Conservation (phyloP, 2,113 vertebrate genomes). For the Syngnathus scovelli region DNA sequence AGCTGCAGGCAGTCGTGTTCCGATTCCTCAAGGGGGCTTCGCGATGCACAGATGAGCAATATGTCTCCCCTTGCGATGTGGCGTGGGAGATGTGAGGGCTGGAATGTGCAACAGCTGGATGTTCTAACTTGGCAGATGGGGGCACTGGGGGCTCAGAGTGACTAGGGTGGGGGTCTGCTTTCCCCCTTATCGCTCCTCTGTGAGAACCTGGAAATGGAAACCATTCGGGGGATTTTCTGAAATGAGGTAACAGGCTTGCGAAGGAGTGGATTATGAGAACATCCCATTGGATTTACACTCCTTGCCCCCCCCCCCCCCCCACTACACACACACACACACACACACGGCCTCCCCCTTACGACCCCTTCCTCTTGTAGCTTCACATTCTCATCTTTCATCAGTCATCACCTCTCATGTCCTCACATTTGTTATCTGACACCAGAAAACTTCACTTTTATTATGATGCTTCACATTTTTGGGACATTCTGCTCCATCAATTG, state of each 20-base stretch:
- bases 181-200: slow-evolving; percentile 22
- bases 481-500: not conserved
- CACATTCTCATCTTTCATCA: slow-evolving; percentile 36
- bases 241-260: not conserved
- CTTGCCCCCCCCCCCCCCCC: not conserved
- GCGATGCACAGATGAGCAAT: not conserved
- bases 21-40: not conserved
- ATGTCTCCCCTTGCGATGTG: slow-evolving; percentile 30
- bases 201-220: slow-evolving; percentile 52
- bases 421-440: not conserved
- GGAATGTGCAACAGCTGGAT: slow-evolving; percentile 65
- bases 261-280: slow-evolving; percentile 2
- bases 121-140: slow-evolving; percentile 39
- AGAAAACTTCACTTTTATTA: not conserved
- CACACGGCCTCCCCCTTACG: too few species aligned
- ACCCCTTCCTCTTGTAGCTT: slow-evolving; percentile 7
- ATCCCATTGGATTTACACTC: not conserved
- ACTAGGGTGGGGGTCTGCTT: slow-evolving; percentile 14
- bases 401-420: slow-evolving; percentile 11
- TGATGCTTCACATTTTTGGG: not conserved
- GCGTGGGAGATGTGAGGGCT: slow-evolving; percentile 50
- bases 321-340: not conserved
- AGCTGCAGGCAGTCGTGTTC: not conserved
- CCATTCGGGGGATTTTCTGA: slow-evolving; percentile 6
- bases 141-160: slow-evolving; percentile 31